These are phyloP conservation scores for Heterochromis multidens DNA, from an alignment of 2,113 vertebrate species.

Conservation along the genomic window DNA sequence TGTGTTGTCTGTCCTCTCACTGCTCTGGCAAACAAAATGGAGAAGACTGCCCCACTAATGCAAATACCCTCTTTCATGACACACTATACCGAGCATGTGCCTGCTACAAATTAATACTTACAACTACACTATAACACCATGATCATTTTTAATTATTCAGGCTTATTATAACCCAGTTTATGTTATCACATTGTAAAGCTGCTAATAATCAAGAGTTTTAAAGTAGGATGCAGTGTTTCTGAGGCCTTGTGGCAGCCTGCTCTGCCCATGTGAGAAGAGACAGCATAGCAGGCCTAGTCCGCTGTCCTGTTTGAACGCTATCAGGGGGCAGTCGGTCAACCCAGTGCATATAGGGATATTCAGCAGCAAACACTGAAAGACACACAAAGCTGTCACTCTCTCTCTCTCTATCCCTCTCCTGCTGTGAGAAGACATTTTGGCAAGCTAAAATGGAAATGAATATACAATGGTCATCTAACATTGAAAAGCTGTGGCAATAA, in stretches of 20 bases:
- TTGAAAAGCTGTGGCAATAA: constrained; percentile 57
- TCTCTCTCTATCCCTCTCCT: constrained; percentile 43
- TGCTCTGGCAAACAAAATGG: constrained; percentile 57
- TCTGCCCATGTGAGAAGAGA: constrained; percentile 1
- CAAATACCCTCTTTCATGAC: constrained; percentile 33
- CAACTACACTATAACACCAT: rapidly evolving
- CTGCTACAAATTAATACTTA: not conserved
- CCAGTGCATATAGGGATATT: constrained; percentile 26
- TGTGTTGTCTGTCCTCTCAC: constrained; percentile 51
- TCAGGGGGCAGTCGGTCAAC: constrained; percentile 35
- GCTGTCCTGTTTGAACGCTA: constrained; percentile 14
- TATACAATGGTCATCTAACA: constrained; percentile 66
- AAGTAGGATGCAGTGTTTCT: not conserved
- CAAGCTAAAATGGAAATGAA: constrained; percentile 66
- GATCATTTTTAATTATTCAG: not conserved
- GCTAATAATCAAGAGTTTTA: not conserved
- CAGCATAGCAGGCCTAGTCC: not conserved
- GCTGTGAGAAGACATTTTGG: constrained; percentile 74
- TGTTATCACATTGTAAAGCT: not conserved
- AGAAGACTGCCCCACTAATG: constrained; percentile 47
- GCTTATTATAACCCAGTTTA: not conserved
- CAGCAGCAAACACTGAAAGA: constrained; percentile 44
- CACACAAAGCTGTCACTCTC: constrained; percentile 48
- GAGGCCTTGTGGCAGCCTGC: not conserved
- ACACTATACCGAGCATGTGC: not conserved